phyloP scores from a whole-genome alignment of 2,113 vertebrate species.

The Antechinus flavipes region DNA sequence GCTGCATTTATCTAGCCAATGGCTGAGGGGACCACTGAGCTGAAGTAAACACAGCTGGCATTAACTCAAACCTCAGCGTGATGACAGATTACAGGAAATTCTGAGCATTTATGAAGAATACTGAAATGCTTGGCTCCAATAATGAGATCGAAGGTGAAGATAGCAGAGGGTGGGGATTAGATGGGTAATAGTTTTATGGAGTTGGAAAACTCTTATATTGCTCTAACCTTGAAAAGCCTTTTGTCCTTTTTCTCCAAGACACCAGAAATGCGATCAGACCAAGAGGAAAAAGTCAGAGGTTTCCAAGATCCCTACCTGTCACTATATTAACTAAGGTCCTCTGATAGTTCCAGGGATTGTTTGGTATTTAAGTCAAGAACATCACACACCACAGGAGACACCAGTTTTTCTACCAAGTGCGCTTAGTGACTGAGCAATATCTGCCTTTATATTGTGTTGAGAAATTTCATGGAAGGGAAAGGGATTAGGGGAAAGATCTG shows the following conservation, averaged over 20 bases:
- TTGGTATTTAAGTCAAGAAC: background rate
- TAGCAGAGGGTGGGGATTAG: background rate
- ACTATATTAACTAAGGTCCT: background rate
- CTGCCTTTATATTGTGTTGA: background rate
- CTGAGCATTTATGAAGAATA: background rate
- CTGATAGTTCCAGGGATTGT: background rate
- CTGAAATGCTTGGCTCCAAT: background rate
- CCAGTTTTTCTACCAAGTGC: background rate
- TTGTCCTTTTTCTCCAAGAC: background rate
- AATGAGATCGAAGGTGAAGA: background rate
- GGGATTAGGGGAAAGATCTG: background rate
- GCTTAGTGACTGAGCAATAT: background rate
- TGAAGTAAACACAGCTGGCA: background rate
- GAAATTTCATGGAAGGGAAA: background rate
- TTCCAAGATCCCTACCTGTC: background rate
- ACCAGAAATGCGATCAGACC: background rate
- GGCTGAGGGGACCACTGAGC: background rate
- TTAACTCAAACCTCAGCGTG: background rate
- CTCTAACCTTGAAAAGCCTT: background rate
- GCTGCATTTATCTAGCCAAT: background rate
- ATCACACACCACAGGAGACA: background rate
- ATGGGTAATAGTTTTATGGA: background rate
- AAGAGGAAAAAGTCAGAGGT: background rate
- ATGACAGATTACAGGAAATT: background rate
- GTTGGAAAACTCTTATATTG: background rate